These are phyloP conservation scores for Aporophyla lueneburgensis DNA, from an alignment of 2,888 invertebrate species.

Conservation along the genomic window DNA sequence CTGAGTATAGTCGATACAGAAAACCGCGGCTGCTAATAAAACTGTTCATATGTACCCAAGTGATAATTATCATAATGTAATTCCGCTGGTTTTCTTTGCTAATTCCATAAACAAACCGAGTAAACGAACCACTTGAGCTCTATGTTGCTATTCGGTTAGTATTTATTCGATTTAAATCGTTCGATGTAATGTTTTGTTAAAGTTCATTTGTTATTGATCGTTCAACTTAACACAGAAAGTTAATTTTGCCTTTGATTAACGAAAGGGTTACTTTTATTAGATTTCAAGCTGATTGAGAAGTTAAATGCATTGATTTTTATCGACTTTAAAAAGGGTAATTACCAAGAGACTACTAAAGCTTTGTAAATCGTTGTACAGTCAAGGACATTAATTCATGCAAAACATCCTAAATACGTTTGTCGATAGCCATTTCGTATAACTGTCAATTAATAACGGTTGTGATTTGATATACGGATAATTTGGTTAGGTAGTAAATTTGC, in stretches of 20 bases:
- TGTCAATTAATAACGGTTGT: neutral
- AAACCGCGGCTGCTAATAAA: conserved; percentile 57
- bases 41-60: conserved; percentile 55
- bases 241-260: conserved; percentile 23
- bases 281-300: conserved; percentile 11
- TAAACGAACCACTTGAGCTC: conserved; percentile 47
- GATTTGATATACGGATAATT: neutral
- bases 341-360: neutral
- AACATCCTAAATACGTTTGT: neutral
- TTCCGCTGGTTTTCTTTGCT: conserved; percentile 47
- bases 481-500: neutral
- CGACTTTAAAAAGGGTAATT: neutral
- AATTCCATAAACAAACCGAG: conserved; percentile 56
- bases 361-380: neutral
- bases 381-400: neutral
- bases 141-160: conserved; percentile 43
- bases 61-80: conserved; percentile 61
- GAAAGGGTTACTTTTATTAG: conserved; percentile 16
- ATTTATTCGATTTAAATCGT: conserved; percentile 55
- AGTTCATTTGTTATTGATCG: conserved; percentile 48
- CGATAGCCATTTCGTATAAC: neutral
- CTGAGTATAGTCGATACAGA: conserved; percentile 36
- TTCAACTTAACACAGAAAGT: conserved; percentile 27
- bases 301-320: neutral
- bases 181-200: conserved; percentile 42